phyloP scores from a whole-genome alignment of 2,113 vertebrate genomes.

The Accipiter cooperii region DNA sequence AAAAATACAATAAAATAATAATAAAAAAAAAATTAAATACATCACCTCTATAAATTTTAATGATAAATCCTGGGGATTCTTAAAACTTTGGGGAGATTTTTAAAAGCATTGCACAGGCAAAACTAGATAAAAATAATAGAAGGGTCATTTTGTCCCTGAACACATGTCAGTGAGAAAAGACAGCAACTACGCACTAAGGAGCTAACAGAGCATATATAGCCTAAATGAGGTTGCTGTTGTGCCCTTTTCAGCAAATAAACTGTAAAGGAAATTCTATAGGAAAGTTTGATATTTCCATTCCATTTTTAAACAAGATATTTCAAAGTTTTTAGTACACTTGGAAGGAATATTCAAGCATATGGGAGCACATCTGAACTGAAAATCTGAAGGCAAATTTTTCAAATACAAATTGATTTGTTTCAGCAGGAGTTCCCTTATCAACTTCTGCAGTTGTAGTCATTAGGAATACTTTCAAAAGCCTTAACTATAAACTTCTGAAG shows the following conservation, averaged over 20 bases:
- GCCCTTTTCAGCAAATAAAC: neutral
- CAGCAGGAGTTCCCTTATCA: neutral
- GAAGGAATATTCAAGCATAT: neutral
- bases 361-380: neutral
- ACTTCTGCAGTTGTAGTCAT: neutral
- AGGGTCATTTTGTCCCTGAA: neutral
- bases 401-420: neutral
- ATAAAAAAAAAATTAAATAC: neutral
- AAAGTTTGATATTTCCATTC: neutral
- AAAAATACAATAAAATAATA: neutral
- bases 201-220: neutral
- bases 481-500: neutral
- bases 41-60: neutral
- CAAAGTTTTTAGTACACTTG: neutral
- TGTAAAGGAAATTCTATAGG: neutral
- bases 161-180: neutral
- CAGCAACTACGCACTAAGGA: neutral
- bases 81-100: neutral
- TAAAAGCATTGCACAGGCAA: neutral
- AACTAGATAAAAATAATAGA: neutral
- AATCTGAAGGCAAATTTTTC: neutral
- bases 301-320: neutral
- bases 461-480: neutral
- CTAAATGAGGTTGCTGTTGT: neutral
- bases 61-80: neutral